A percentile compares a stretch with the other conserved stretches of the same genome.
phyloP scores from a whole-genome alignment of 1,140 invertebrate species.

The Orchestia grillus region DNA sequence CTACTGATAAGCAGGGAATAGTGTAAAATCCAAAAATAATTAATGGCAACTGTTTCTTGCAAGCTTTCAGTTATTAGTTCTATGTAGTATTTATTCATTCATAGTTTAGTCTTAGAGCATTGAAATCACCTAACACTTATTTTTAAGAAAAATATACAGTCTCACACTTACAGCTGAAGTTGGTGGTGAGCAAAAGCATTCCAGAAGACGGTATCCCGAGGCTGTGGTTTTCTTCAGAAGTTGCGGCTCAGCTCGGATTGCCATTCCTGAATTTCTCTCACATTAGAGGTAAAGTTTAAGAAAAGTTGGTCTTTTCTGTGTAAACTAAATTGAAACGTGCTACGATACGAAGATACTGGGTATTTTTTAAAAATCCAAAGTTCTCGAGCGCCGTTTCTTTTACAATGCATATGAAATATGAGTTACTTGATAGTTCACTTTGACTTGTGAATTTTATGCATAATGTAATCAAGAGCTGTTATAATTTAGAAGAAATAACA shows the following conservation, averaged over 20 bases:
- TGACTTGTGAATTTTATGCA: background rate
- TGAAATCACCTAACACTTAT: constrained; percentile 55
- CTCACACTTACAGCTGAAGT: constrained; percentile 38
- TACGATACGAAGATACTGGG: background rate
- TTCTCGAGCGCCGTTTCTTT: background rate
- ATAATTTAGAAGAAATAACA: no score
- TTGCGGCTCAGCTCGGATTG: constrained; percentile 78
- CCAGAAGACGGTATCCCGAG: constrained; percentile 77
- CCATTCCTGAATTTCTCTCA: constrained; percentile 85
- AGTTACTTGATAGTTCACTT: background rate
- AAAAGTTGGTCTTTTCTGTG: background rate
- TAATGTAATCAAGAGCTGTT: no score
- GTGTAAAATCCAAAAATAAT: background rate
- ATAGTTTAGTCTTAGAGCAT: background rate
- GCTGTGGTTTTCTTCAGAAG: constrained; percentile 86
- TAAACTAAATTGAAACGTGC: background rate
- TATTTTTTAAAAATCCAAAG: background rate
- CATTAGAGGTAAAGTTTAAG: constrained; percentile 79
- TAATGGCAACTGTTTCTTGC: background rate
- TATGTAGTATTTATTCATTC: background rate
- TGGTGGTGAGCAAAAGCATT: constrained; percentile 73
- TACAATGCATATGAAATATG: background rate
- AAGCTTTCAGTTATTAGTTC: background rate
- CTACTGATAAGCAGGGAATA: background rate
- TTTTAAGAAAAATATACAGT: constrained; percentile 10